These are phyloP conservation scores for Pavo muticus DNA, from an alignment of 2,113 vertebrate species.

Conservation along the genomic window DNA sequence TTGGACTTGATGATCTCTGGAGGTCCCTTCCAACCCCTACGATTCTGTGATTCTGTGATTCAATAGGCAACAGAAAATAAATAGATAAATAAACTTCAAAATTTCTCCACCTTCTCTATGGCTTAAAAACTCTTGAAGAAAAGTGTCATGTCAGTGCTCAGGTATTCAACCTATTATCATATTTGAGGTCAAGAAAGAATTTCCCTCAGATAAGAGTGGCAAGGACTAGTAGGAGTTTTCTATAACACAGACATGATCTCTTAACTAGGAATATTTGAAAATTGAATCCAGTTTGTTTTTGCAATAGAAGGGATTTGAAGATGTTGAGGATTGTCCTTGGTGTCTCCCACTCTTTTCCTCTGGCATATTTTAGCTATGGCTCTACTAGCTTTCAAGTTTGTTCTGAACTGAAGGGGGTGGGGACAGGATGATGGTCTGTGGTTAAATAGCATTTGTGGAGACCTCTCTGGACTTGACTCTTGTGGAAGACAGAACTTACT, in stretches of 20 bases:
- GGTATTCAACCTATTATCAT: not conserved
- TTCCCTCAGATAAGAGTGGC: not conserved
- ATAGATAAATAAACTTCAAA: not conserved
- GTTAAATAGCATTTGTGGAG: not conserved
- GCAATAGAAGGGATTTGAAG: not conserved
- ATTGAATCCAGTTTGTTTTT: not conserved
- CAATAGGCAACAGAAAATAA: not conserved
- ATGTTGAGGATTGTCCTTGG: not conserved
- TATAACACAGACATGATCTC: not conserved
- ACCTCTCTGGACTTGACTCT: not conserved
- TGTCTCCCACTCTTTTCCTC: not conserved
- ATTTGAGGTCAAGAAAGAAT: not conserved
- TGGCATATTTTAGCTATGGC: not conserved
- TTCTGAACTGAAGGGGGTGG: not conserved
- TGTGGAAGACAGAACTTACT: not conserved
- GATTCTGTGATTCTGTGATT: not conserved
- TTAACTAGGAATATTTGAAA: slow-evolving; percentile 16
- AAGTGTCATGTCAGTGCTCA: not conserved
- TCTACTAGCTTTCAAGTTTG: not conserved
- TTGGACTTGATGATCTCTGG: no score
- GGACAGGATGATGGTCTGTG: not conserved
- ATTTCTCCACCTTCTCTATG: not conserved
- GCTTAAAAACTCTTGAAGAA: not conserved
- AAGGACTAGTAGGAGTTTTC: not conserved
- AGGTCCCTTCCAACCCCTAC: no score